These are phyloP conservation scores for Crypturellus tataupa DNA, from an alignment of 2,797 vertebrate genomes.

Conservation along the genomic window DNA sequence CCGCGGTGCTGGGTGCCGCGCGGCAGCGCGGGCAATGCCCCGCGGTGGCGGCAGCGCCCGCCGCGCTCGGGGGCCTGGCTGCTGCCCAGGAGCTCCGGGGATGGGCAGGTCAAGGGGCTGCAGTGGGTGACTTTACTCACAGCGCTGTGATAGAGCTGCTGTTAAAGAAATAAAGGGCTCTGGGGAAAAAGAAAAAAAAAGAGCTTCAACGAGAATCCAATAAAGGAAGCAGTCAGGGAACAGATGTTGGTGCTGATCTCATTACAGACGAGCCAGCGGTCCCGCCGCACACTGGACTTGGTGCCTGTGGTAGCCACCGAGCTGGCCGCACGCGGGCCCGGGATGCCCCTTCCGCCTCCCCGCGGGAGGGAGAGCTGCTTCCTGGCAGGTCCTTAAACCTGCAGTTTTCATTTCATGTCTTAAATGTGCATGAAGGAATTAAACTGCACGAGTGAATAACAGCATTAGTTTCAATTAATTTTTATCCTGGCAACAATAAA, in stretches of 20 bases:
- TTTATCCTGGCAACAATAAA: slow-evolving; percentile 85
- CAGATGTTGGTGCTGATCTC: neutral
- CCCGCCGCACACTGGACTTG: neutral
- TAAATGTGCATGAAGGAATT: slow-evolving; percentile 82
- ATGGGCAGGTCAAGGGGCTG: neutral
- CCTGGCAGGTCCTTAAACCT: slow-evolving; percentile 65
- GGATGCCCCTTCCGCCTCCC: neutral
- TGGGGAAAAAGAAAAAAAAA: neutral
- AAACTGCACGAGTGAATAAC: slow-evolving; percentile 80
- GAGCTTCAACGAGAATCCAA: neutral
- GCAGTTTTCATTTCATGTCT: slow-evolving; percentile 58
- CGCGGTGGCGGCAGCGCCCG: neutral
- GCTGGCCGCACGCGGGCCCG: neutral
- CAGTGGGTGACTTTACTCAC: accelerated
- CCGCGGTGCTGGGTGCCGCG: neutral
- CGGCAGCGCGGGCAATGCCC: neutral
- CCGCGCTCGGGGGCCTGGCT: neutral
- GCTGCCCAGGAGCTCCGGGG: neutral
- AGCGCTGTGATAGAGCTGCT: neutral
- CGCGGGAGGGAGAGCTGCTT: slow-evolving; percentile 7
- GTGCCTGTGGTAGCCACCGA: neutral
- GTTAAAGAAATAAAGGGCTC: accelerated
- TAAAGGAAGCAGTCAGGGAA: neutral
- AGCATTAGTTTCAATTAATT: slow-evolving; percentile 86
- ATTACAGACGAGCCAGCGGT: slow-evolving; percentile 28